These are phyloP conservation scores for Neomonachus schauinslandi DNA, from an alignment of 2,113 vertebrate genomes.

Conservation along the genomic window DNA sequence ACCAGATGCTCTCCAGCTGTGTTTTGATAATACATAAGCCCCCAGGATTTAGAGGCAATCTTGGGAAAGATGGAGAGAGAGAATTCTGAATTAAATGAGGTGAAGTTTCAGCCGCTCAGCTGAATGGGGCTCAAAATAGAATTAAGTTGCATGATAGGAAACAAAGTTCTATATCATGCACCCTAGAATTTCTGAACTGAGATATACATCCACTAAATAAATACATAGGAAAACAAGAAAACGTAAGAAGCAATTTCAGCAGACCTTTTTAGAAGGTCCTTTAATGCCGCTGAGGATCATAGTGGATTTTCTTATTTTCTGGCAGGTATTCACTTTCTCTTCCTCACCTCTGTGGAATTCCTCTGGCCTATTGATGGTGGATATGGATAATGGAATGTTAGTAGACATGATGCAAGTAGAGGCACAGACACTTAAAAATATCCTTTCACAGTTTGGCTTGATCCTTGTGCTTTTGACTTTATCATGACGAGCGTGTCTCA, in stretches of 20 bases:
- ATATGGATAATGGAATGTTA: background rate
- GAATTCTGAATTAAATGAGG: slow-evolving; percentile 58
- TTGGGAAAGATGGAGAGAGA: slow-evolving; percentile 41
- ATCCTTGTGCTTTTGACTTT: background rate
- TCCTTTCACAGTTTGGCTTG: background rate
- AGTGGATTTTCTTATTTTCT: background rate
- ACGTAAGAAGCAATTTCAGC: background rate
- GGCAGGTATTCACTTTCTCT: background rate
- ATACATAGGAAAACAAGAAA: background rate
- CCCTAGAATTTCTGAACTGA: slow-evolving; percentile 19
- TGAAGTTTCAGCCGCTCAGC: slow-evolving; percentile 32
- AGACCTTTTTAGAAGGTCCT: background rate
- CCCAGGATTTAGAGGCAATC: slow-evolving; percentile 38
- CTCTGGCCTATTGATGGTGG: background rate
- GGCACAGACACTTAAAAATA: background rate
- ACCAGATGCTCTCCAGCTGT: slow-evolving; percentile 33
- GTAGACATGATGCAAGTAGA: background rate
- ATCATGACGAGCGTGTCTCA: background rate
- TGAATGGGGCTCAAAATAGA: slow-evolving; percentile 29
- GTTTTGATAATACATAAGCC: slow-evolving; percentile 20
- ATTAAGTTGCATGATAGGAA: slow-evolving; percentile 33
- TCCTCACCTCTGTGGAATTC: background rate
- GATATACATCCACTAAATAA: background rate
- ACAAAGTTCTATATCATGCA: background rate
- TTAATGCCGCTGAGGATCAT: background rate